Conservation (phyloP, 2,797 vertebrate species). For the Buphagus erythrorhynchus region DNA sequence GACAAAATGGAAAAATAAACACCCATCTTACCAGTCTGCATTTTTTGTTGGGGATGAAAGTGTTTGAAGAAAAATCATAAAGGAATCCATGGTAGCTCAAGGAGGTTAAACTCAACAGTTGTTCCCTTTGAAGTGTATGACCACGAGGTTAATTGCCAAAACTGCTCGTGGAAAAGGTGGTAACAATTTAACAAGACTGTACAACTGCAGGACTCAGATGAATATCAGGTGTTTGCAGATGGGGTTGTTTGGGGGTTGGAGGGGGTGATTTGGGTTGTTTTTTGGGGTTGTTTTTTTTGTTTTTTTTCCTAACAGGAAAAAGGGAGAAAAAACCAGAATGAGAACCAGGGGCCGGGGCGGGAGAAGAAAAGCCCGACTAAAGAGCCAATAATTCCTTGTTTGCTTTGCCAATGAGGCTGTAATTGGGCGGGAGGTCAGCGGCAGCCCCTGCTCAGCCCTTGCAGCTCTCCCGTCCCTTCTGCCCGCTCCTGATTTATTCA, state of each 20-base stretch:
- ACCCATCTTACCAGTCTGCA: slow-evolving; percentile 70
- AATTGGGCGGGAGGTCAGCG: slow-evolving; percentile 88
- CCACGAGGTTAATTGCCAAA: slow-evolving; percentile 94
- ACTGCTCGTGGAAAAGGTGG: slow-evolving; percentile 94
- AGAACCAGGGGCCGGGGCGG: slow-evolving; percentile 69
- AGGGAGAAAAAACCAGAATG: slow-evolving; percentile 64
- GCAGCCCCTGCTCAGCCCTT: slow-evolving; percentile 49
- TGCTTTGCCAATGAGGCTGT: slow-evolving; percentile 91
- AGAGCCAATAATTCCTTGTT: slow-evolving; percentile 93
- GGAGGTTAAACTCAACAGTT: slow-evolving; percentile 90
- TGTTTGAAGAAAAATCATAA: slow-evolving; percentile 89
- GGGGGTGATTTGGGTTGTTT: neutral
- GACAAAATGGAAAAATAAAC: slow-evolving; percentile 74
- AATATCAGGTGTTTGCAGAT: slow-evolving; percentile 97
- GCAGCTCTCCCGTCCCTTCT: slow-evolving; percentile 52
- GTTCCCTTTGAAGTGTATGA: slow-evolving; percentile 91
- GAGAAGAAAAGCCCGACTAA: slow-evolving; percentile 83
- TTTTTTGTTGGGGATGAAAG: slow-evolving; percentile 84
- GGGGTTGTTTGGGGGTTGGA: neutral
- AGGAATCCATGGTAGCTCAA: slow-evolving; percentile 89
- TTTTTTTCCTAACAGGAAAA: slow-evolving; percentile 69
- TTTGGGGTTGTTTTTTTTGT: no score
- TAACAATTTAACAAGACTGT: slow-evolving; percentile 96
- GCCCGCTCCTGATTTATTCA: slow-evolving; percentile 67
- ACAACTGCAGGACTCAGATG: slow-evolving; percentile 83